Percentiles rank a stretch among this genome's conserved stretches.
phyloP scores from a whole-genome alignment of 1,140 invertebrate genomes.

The Centruroides vittatus region DNA sequence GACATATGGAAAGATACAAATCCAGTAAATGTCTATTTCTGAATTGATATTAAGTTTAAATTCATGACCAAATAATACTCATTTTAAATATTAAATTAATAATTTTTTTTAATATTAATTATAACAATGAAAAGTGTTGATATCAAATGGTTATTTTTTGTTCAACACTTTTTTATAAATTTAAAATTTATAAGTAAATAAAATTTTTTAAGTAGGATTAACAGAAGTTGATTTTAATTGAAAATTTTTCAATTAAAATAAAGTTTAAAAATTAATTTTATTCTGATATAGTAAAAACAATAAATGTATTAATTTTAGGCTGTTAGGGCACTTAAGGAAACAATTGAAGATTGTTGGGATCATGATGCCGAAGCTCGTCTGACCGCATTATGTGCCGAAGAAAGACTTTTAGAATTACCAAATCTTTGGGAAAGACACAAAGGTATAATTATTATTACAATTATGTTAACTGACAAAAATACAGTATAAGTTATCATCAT shows the following conservation, averaged over 20 bases:
- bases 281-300: neutral
- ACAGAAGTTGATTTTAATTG: too few relatives aligned
- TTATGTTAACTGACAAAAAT: too few relatives aligned
- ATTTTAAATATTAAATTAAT: too few relatives aligned
- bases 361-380: conserved; percentile 82
- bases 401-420: conserved; percentile 61
- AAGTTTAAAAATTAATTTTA: neutral
- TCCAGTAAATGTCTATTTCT: conserved; percentile 28
- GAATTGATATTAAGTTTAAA: too few relatives aligned
- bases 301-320: conserved; percentile 28
- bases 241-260: neutral
- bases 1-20: conserved; percentile 41
- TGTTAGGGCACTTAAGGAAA: conserved; percentile 60
- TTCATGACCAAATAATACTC: too few relatives aligned
- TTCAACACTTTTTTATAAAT: too few relatives aligned
- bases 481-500: too few relatives aligned
- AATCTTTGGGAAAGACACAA: conserved; percentile 35
- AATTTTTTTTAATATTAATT: too few relatives aligned
- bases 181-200: too few relatives aligned
- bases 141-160: too few relatives aligned
- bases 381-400: conserved; percentile 80
- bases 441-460: conserved; percentile 13
- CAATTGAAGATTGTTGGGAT: conserved; percentile 90
- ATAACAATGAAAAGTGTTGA: too few relatives aligned
- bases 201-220: too few relatives aligned